phyloP scores from a whole-genome alignment of 1,140 invertebrate species.

The Gerris buenoi region DNA sequence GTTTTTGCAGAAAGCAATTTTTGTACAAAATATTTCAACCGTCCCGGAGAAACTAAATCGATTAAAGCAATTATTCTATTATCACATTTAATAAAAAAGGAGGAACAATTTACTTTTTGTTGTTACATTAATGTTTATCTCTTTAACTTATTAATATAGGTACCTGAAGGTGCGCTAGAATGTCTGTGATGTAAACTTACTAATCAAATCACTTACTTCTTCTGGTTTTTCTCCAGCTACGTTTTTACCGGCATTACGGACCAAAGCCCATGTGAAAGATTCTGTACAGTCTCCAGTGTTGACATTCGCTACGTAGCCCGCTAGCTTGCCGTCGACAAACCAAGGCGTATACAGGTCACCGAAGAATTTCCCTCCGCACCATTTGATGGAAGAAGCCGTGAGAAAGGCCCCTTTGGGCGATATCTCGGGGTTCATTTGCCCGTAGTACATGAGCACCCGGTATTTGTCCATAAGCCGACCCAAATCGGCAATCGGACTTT shows the following conservation, averaged over 20 bases:
- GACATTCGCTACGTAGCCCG: neutral
- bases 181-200: too few relatives aligned
- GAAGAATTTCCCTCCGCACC: neutral
- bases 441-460: neutral
- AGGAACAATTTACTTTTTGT: too few relatives aligned
- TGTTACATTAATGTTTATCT: too few relatives aligned
- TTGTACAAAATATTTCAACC: too few relatives aligned
- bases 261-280: neutral
- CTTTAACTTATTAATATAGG: too few relatives aligned
- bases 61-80: too few relatives aligned
- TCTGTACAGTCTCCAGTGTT: neutral
- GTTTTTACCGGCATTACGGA: neutral
- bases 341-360: neutral
- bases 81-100: too few relatives aligned
- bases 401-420: neutral
- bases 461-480: neutral
- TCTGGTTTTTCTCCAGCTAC: neutral
- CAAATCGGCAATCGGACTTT: neutral
- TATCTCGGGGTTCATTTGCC: neutral
- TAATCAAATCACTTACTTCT: too few relatives aligned
- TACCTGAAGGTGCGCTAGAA: too few relatives aligned
- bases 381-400: neutral
- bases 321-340: neutral
- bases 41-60: too few relatives aligned
- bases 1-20: too few relatives aligned